phyloP scores from a whole-genome alignment of 2,113 vertebrate genomes.

The Brachyistius frenatus region DNA sequence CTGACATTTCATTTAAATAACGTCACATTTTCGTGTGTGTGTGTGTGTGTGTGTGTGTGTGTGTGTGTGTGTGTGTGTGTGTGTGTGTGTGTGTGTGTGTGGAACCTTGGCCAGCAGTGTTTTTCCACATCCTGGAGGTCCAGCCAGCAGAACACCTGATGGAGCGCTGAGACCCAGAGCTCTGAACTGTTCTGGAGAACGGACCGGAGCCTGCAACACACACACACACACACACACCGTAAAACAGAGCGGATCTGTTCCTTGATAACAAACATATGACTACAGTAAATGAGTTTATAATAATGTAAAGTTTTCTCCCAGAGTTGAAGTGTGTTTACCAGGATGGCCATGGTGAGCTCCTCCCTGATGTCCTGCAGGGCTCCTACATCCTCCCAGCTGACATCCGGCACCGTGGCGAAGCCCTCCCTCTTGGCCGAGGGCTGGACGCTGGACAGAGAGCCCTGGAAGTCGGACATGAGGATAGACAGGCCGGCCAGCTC shows the following conservation, averaged over 20 bases:
- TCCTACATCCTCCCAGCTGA: constrained; percentile 95
- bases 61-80: neutral
- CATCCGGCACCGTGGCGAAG: constrained; percentile 95
- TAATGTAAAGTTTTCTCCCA: too few relatives aligned
- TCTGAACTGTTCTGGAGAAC: constrained; percentile 90
- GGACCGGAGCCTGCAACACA: constrained; percentile 89
- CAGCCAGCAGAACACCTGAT: constrained; percentile 94
- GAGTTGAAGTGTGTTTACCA: constrained; percentile 84
- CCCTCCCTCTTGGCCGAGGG: constrained; percentile 98
- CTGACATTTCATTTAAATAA: too few relatives aligned
- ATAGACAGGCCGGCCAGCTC: constrained; percentile 90
- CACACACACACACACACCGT: constrained; percentile 16
- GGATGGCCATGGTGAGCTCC: constrained; percentile 96
- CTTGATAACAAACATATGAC: too few relatives aligned
- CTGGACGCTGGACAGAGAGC: constrained; percentile 89
- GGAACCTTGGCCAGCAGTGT: constrained; percentile 94
- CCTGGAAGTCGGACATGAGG: constrained; percentile 91
- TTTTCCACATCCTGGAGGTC: constrained; percentile 97
- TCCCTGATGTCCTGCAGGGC: constrained; percentile 93
- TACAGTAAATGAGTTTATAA: too few relatives aligned
- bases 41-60: too few relatives aligned
- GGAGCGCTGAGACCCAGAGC: constrained; percentile 91
- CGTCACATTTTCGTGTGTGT: too few relatives aligned
- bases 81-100: neutral
- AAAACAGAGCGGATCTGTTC: too few relatives aligned